Conservation (phyloP, 2,797 vertebrate genomes). For the Pangasius djambal region DNA sequence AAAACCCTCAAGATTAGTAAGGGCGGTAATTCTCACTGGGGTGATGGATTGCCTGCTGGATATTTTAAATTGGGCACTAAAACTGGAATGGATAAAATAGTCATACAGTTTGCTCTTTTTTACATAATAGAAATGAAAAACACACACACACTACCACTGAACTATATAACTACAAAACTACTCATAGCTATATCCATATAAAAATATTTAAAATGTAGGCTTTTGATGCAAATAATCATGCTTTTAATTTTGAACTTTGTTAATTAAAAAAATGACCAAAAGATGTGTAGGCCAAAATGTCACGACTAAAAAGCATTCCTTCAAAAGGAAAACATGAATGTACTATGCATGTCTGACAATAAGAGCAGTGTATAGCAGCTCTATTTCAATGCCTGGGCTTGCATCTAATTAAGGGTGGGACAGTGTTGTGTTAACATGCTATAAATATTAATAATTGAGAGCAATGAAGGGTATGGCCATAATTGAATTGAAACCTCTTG, state of each 20-base stretch:
- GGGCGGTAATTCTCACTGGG: background rate
- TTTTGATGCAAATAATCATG: background rate
- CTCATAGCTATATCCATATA: background rate
- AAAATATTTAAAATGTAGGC: background rate
- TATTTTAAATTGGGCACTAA: background rate
- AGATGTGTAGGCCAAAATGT: constrained; percentile 8
- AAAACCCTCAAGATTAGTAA: background rate
- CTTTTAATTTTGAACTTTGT: background rate
- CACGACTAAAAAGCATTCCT: constrained; percentile 33
- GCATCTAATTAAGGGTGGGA: constrained; percentile 50
- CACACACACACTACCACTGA: background rate
- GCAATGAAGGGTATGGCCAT: constrained; percentile 54
- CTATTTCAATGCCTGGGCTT: constrained; percentile 37
- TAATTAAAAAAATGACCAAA: background rate
- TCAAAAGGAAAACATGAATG: constrained; percentile 46
- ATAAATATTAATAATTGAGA: constrained; percentile 66
- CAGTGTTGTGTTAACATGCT: constrained; percentile 52
- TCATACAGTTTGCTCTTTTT: background rate
- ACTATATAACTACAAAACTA: background rate
- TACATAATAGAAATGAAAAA: background rate
- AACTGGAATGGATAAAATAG: constrained; percentile 4
- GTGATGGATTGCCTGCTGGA: background rate
- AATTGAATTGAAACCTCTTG: constrained; percentile 61
- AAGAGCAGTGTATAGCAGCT: constrained; percentile 33
- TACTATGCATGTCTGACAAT: constrained; percentile 23